phyloP scores from a whole-genome alignment of 2,797 vertebrate species.

The Clarias laeviceps region DNA sequence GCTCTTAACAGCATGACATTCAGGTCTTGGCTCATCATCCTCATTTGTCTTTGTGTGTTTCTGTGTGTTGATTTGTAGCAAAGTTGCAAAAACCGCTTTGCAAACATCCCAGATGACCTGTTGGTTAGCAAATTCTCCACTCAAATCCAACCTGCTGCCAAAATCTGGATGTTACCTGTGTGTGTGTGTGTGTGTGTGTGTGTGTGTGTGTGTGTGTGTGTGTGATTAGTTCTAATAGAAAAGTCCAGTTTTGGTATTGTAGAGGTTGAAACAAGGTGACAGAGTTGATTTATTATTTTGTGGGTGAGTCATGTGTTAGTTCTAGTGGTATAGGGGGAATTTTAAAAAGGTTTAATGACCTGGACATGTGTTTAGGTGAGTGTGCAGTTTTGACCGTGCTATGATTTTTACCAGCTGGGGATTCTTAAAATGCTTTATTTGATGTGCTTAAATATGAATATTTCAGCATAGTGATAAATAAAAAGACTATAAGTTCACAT shows the following conservation, averaged over 20 bases:
- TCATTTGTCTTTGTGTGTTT: constrained; percentile 30
- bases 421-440: constrained; percentile 8
- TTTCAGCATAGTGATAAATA: neutral
- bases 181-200: neutral
- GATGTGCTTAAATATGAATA: neutral
- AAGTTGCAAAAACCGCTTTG: constrained; percentile 28
- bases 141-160: constrained; percentile 14
- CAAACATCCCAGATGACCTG: constrained; percentile 33
- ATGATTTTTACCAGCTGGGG: constrained; percentile 13
- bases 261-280: constrained; percentile 23
- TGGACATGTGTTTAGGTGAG: neutral
- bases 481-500: neutral
- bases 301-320: neutral
- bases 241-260: neutral
- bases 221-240: neutral
- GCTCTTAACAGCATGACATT: constrained; percentile 37
- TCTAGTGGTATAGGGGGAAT: neutral
- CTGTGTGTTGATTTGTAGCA: constrained; percentile 32
- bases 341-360: constrained; percentile 15
- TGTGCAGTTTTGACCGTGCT: neutral
- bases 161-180: constrained; percentile 7
- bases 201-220: neutral
- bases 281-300: constrained; percentile 24
- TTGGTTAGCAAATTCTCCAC: constrained; percentile 31
- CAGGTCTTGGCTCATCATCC: constrained; percentile 29